Base-by-base conservation (phyloP, 2,888 invertebrate genomes). In the Drosophila emarginata region DNA sequence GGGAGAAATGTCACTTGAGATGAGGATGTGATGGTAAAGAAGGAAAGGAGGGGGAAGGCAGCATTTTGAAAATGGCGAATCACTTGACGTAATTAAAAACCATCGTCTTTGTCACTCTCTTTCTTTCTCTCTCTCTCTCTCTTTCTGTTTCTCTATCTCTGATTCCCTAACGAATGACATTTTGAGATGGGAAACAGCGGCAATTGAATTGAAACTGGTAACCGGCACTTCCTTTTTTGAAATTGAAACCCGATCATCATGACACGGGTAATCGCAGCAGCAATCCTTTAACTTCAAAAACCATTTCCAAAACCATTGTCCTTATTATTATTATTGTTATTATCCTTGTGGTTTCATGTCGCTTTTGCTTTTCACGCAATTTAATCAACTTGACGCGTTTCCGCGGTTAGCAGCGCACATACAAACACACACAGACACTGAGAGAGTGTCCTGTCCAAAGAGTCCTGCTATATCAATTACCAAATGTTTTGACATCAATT, bases 221-320 rank as follows among this genome's bases (percentile, higher is more conserved):
- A 58, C 45, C 64, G 60, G 71, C 67, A 73, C 74, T 76, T 72
- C 87, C 79, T 80, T 76, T 74, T 73, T 72, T 87, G 89, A 87
- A 90, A 90, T 89, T 82, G 89, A 89, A 84, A 89, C 80, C 90
- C 73, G 82, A 88, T 80, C 86, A 73, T 79, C 79, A 87, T 89
- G 89, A 89, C 86, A 89, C 90, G 74, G 86, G 89, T 78, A 89
- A 84, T 84, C 79, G 36, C 68, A 72, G 58, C 56, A 72, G 59
- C 61, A 63, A 78, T 77, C 72, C 78, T 66, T 78, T 68, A 74
- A 77, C 69, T 74, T 70, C 53, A 54, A 26, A 26, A 26, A 26
- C 2, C 23, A 2, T 4, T 23, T 23, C 4, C 23, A 23, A 12
- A 23, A 52, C 70, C 64, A 79, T 80, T 80, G 78, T 78, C 72